Base-by-base conservation (phyloP, 2,797 vertebrate genomes). In the Enteromius afrohamiltoni region DNA sequence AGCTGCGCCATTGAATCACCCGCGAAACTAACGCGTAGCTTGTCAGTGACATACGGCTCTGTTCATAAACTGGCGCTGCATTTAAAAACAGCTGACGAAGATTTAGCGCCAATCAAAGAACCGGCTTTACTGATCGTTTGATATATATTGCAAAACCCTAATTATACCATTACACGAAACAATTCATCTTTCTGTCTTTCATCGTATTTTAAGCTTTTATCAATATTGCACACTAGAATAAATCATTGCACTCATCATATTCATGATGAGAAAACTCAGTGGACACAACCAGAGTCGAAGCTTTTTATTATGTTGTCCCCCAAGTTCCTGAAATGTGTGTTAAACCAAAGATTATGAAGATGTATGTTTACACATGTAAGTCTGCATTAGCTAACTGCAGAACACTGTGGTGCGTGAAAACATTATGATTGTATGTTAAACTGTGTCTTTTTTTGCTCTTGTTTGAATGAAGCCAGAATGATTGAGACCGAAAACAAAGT, bases 351-450 rank as follows among this genome's bases (percentile, higher is more conserved):
- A 80, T 45, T 42, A 47, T 49, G 19, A 71, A 60, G 3, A 71
- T 34, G 40, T 62, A 17, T 62, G 23, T 81, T 81, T 47, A 62
- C 40, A 71, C 23, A 31, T 71, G 21, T 31, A 76, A 16, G 78
- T 69, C 42, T 31, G 11, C 23, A 60, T 71, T 60, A 73, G 40
- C 8, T 60, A 34, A 45, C 40, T 34, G 65, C 58, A 65, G 42
- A 64, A 73, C 40, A 58, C 58, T 65, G 58, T 51, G 42, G 55
- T 82, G 70, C 1, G 49, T 74, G 79, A 62, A 81, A 82, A 74
- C 69, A 47, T 64, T 47, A 75, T 82, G 80, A 68, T 68, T 83
- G 71, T 76, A 75, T 67, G 14, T 83, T 51, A 34, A 34, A 79
- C 10, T 31, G 58, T 51, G 58, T 19, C n/a, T 64, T 51, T 64